phyloP scores from a whole-genome alignment of 2,888 invertebrate genomes.

The Eurois occulta region DNA sequence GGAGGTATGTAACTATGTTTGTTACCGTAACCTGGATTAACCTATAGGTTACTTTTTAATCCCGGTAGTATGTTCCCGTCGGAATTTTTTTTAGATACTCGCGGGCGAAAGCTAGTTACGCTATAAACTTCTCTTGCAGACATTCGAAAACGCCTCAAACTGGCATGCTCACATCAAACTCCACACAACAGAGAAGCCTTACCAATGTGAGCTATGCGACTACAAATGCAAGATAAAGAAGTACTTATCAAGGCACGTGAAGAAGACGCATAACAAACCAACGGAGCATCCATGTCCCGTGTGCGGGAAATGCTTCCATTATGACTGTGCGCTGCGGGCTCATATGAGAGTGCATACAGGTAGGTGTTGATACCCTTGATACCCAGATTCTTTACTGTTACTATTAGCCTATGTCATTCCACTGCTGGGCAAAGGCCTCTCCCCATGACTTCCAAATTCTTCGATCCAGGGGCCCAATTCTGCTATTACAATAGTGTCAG shows the following conservation, averaged over 20 bases:
- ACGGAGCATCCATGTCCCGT: slow-evolving; percentile 67
- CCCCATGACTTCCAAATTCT: too few species aligned
- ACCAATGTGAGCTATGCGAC: slow-evolving; percentile 71
- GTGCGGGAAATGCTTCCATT: slow-evolving; percentile 77
- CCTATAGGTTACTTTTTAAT: too few species aligned
- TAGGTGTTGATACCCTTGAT: slow-evolving; percentile 29
- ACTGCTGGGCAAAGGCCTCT: too few species aligned
- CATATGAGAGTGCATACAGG: slow-evolving; percentile 78
- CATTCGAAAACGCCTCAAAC: slow-evolving; percentile 63
- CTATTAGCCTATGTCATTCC: too few species aligned
- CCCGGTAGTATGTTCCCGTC: too few species aligned
- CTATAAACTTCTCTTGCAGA: slow-evolving; percentile 60
- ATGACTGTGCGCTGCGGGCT: slow-evolving; percentile 59
- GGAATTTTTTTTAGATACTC: too few species aligned
- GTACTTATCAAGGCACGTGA: slow-evolving; percentile 73
- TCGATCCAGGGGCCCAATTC: too few species aligned
- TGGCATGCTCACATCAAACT: slow-evolving; percentile 66
- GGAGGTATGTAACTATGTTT: too few species aligned
- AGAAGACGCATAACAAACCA: slow-evolving; percentile 63
- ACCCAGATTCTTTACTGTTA: too few species aligned
- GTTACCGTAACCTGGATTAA: too few species aligned
- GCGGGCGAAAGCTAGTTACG: too few species aligned
- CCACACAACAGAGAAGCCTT: slow-evolving; percentile 69
- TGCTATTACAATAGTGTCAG: too few species aligned
- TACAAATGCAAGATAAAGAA: slow-evolving; percentile 75